Percentiles rank a stretch among this genome's conserved stretches.
These are phyloP conservation scores for Helarctos malayanus DNA, from an alignment of 2,797 vertebrate genomes.

Conservation along the genomic window DNA sequence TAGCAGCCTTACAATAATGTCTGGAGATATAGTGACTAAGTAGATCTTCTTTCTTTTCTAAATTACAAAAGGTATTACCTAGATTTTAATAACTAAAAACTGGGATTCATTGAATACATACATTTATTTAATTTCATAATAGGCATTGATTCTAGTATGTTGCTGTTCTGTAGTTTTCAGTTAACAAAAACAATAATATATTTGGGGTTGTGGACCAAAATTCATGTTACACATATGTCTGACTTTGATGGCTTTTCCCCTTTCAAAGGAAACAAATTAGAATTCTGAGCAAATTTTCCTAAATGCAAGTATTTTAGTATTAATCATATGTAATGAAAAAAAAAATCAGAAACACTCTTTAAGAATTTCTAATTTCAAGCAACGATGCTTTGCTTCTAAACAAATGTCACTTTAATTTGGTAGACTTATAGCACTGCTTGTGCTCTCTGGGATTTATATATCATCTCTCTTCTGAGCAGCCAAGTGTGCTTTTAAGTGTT, in stretches of 20 bases:
- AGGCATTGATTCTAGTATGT: conserved; percentile 3
- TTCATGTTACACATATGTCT: not conserved
- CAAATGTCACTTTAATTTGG: not conserved
- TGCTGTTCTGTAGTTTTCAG: conserved; percentile 55
- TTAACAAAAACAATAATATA: conserved; percentile 4
- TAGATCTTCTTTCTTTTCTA: conserved; percentile 51
- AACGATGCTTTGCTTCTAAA: conserved; percentile 52
- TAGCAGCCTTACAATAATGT: not conserved
- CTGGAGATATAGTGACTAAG: not conserved
- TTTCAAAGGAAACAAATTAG: conserved; percentile 53
- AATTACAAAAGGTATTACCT: conserved; percentile 33
- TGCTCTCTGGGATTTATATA: not conserved
- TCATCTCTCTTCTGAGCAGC: not conserved
- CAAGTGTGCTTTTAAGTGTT: not conserved
- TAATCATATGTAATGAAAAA: conserved; percentile 25
- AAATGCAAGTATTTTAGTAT: conserved; percentile 46
- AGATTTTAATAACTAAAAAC: conserved; percentile 63
- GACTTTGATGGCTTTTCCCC: conserved; percentile 15
- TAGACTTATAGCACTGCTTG: conserved; percentile 11
- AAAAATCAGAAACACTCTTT: not conserved
- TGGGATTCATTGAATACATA: conserved; percentile 5
- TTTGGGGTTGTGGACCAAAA: conserved; percentile 42
- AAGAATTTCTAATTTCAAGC: conserved; percentile 34
- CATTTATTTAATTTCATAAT: conserved; percentile 62
- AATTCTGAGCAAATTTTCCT: conserved; percentile 48